phyloP scores from a whole-genome alignment of 2,113 vertebrate species.

The Sciurus niger region DNA sequence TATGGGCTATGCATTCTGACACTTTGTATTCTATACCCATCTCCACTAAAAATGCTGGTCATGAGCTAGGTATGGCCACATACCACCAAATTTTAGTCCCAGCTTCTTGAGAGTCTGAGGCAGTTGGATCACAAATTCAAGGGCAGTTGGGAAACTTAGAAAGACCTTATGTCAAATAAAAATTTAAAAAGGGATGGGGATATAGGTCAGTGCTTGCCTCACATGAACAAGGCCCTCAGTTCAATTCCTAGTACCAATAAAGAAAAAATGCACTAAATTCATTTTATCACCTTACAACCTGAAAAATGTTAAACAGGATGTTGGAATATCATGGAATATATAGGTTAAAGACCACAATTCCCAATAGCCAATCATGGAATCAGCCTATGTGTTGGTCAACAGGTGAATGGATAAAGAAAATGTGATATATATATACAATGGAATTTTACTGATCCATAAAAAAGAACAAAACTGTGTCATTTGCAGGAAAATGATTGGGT shows the following conservation, averaged over 20 bases:
- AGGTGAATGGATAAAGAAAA: too few relatives aligned
- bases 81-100: neutral
- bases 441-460: too few relatives aligned
- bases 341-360: neutral
- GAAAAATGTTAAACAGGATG: slow-evolving; percentile 50
- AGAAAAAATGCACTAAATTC: neutral
- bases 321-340: neutral
- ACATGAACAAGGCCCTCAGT: neutral
- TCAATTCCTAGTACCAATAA: neutral
- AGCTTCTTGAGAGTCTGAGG: neutral
- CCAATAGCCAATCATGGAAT: too few relatives aligned
- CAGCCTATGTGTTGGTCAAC: too few relatives aligned
- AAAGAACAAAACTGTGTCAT: too few relatives aligned
- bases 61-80: neutral
- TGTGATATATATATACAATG: too few relatives aligned
- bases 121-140: neutral
- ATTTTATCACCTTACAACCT: neutral
- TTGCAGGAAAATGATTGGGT: too few relatives aligned
- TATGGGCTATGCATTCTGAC: neutral
- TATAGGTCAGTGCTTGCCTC: neutral
- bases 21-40: slow-evolving; percentile 1
- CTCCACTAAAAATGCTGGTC: neutral
- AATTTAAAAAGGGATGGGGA: neutral
- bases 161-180: neutral
- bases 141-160: neutral